Conservation (phyloP, 2,113 vertebrate genomes). For the Carassius carassius region DNA sequence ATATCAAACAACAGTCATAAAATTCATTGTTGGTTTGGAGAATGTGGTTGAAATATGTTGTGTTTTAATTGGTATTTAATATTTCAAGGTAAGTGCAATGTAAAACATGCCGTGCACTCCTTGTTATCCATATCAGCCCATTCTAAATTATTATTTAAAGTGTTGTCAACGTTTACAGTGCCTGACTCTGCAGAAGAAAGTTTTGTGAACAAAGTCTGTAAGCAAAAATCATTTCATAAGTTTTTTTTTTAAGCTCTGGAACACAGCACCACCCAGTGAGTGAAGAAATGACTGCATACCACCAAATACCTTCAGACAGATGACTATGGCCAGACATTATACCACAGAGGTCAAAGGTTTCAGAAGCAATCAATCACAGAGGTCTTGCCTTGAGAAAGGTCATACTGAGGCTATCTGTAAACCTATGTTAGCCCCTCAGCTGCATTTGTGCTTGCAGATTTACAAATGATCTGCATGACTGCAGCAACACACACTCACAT, state of each 20-base stretch:
- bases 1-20: slow-evolving; percentile 4
- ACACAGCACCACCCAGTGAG: slow-evolving; percentile 10
- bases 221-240: not conserved
- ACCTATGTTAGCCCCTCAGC: slow-evolving; percentile 8
- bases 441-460: not conserved
- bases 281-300: not conserved
- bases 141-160: slow-evolving; percentile 26
- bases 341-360: slow-evolving; percentile 38
- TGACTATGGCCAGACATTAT: slow-evolving; percentile 19
- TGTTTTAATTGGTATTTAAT: slow-evolving; percentile 35
- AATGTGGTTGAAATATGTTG: not conserved
- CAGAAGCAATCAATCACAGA: slow-evolving; percentile 30
- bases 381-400: slow-evolving; percentile 32
- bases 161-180: not conserved
- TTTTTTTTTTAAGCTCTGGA: not conserved
- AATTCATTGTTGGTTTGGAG: not conserved
- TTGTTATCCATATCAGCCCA: not conserved
- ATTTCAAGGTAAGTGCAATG: slow-evolving; percentile 24
- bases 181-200: slow-evolving; percentile 31
- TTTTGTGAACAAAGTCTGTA: not conserved
- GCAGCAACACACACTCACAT: not conserved
- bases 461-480: slow-evolving; percentile 14
- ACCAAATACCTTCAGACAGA: slow-evolving; percentile 14
- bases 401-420: slow-evolving; percentile 20
- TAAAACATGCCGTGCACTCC: not conserved